phyloP scores from a whole-genome alignment of 2,888 invertebrate genomes.

The Ophonus ardosiacus region DNA sequence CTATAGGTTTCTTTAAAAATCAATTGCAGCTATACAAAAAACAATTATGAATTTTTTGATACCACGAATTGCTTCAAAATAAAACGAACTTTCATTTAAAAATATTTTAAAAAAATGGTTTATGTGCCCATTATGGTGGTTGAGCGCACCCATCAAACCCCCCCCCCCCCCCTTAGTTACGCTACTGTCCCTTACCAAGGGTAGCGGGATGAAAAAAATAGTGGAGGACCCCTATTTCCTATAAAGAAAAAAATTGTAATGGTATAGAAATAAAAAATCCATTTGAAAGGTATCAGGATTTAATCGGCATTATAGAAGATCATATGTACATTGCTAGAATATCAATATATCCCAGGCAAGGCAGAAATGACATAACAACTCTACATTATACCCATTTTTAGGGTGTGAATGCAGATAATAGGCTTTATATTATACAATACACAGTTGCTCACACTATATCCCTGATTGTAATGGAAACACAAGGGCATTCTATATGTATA shows the following conservation, averaged over 20 bases:
- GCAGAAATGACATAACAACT: constrained; percentile 61
- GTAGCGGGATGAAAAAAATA: too few species aligned
- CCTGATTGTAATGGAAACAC: constrained; percentile 56
- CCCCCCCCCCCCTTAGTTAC: too few species aligned
- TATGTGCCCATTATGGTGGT: too few species aligned
- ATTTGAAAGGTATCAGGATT: constrained; percentile 33
- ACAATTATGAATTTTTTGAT: too few species aligned
- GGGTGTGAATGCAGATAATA: constrained; percentile 61
- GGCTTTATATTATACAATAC: constrained; percentile 57
- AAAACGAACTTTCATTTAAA: too few species aligned
- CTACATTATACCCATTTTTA: constrained; percentile 46
- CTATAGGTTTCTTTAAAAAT: too few species aligned
- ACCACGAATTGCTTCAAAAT: too few species aligned
- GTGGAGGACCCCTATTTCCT: too few species aligned
- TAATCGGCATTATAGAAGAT: constrained; percentile 60
- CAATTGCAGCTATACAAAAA: too few species aligned
- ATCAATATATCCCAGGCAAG: constrained; percentile 60
- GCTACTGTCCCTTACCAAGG: too few species aligned
- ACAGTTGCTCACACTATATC: constrained; percentile 46
- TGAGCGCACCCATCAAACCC: too few species aligned
- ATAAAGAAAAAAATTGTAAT: background rate
- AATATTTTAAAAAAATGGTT: too few species aligned
- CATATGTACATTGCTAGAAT: constrained; percentile 62
- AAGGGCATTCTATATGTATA: constrained; percentile 6
- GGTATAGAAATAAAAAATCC: background rate